Evolutionary conservation across 2,797 vertebrate species (phyloP), one percentile per base, ranked within the genome.

Genomic region (Sphenopsis melanotis): DNA sequence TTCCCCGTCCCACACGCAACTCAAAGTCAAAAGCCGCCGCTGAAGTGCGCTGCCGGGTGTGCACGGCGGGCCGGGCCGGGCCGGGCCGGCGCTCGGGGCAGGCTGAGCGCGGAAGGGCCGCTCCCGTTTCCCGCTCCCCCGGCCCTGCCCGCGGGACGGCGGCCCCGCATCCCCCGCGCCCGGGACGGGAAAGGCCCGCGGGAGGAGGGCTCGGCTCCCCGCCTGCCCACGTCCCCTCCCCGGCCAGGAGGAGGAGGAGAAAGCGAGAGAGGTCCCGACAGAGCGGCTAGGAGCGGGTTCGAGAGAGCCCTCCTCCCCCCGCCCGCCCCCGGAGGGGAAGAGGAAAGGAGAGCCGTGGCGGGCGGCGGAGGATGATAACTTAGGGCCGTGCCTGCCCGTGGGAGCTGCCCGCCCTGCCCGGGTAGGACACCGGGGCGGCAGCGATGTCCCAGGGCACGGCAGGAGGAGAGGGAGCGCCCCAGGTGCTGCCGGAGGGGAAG

Each of bases 321-420:
- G 60, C 63, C 69, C 69, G 75, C 76, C 69, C 76, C 65, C 57
- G 55, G 41, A 86, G 92, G 85, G 94, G 83, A 77, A 90, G 74
- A 90, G 70, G 95, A 47, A 90, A 89, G 87, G 50, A 57, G 74
- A 61, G 75, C 55, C 57, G 87, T 85, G 91, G 80, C 74, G 88
- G 88, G 78, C 79, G 64, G 75, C 79, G 32, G 65, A 88, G 29
- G 66, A 94, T 94, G 96, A 96, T 94, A 91, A 94, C 91, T 90
- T 93, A 95, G 89, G 87, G 91, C 93, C 55, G 93, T 59, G 89
- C 17, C 44, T 87, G 70, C 74, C 96, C 84, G 23, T 83, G 91
- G 74, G 84, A 94, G 87, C 93, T 89, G 87, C 76, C 90, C 80
- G 69, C 97, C 97, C 76, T 77, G 98, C 92, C 76, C 47, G 79